Evolutionary conservation across 2,888 invertebrate genomes (phyloP).

Genomic region (Keiferia lycopersicella): DNA sequence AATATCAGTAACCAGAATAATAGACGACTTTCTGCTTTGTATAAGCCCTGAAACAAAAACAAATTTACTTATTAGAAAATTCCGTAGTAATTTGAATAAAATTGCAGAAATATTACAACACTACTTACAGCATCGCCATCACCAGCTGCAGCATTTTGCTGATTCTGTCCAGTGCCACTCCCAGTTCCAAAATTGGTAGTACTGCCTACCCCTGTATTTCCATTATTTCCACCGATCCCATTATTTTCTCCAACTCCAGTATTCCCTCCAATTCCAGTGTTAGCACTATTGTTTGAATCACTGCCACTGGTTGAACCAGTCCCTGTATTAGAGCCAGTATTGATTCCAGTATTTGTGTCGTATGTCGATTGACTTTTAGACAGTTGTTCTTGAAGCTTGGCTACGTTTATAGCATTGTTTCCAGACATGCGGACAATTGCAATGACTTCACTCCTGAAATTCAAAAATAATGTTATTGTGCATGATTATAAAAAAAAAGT

Average conservation of each 20-base stretch:
- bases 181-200: constrained; percentile 21
- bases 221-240: constrained; percentile 8
- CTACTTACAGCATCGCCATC: constrained; percentile 61
- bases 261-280: constrained; percentile 29
- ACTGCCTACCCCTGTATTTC: constrained; percentile 19
- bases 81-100: background rate
- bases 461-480: constrained; percentile 22
- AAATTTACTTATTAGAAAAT: constrained; percentile 21
- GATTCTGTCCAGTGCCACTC: constrained; percentile 41
- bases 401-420: constrained; percentile 85
- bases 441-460: constrained; percentile 85
- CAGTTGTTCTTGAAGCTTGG: constrained; percentile 85
- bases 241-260: constrained; percentile 23
- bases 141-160: constrained; percentile 52
- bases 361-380: constrained; percentile 72
- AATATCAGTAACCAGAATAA: constrained; percentile 90
- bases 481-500: background rate
- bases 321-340: constrained; percentile 39
- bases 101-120: background rate
- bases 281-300: constrained; percentile 21
- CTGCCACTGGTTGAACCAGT: constrained; percentile 34
- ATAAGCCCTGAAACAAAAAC: constrained; percentile 82
- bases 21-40: constrained; percentile 86
- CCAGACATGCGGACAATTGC: constrained; percentile 86
- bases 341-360: constrained; percentile 54